phyloP scores from a whole-genome alignment of 1,140 invertebrate species.

The Drosophila melanogaster region DNA sequence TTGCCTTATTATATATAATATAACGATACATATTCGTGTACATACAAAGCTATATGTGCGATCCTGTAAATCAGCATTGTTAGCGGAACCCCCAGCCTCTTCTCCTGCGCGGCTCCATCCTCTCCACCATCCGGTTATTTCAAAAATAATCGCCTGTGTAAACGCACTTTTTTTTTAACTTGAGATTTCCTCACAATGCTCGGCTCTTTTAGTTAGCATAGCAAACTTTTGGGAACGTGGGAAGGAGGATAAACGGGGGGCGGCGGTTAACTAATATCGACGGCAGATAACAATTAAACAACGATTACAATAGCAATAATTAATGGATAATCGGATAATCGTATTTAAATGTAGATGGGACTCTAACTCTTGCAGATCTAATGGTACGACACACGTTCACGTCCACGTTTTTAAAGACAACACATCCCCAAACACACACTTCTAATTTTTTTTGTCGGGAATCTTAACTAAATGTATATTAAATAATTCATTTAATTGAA shows the following conservation, averaged over 20 bases:
- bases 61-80: constrained; percentile 45
- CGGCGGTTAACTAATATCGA: constrained; percentile 8
- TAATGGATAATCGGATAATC: constrained; percentile 26
- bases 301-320: constrained; percentile 50
- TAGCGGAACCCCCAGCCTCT: constrained; percentile 5
- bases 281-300: constrained; percentile 30
- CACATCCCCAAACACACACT: constrained; percentile 11
- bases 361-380: constrained; percentile 21
- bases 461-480: constrained; percentile 76
- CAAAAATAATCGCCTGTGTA: constrained; percentile 20
- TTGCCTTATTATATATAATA: constrained; percentile 82
- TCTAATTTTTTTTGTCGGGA: constrained; percentile 52
- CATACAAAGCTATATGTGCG: constrained; percentile 20
- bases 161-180: constrained; percentile 15
- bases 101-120: not conserved
- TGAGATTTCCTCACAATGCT: constrained; percentile 35
- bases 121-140: constrained; percentile 26
- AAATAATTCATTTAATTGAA: constrained; percentile 71
- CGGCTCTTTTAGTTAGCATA: constrained; percentile 34
- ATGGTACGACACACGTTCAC: constrained; percentile 14
- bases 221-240: constrained; percentile 12
- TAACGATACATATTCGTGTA: constrained; percentile 41
- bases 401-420: constrained; percentile 38
- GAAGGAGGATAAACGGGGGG: not conserved
- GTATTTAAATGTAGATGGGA: constrained; percentile 33